phyloP scores from a whole-genome alignment of 2,888 invertebrate species.

The Leptopilina drosophilae region DNA sequence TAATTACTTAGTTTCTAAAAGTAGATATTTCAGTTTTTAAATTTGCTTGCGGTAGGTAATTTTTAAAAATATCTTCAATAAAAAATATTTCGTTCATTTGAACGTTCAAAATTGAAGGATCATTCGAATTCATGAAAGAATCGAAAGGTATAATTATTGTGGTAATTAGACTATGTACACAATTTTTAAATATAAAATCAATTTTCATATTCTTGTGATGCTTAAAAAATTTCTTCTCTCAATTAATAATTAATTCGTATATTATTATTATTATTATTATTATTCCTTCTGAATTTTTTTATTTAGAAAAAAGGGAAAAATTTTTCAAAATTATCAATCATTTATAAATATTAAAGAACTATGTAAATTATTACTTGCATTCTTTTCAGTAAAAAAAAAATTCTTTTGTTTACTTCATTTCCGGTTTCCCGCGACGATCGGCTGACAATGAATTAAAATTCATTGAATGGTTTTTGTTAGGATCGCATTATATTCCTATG shows the following conservation, averaged over 20 bases:
- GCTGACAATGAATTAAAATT: slow-evolving; percentile 32
- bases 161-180: slow-evolving; percentile 16
- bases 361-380: background rate
- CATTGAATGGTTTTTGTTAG: slow-evolving; percentile 24
- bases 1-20: too few relatives aligned
- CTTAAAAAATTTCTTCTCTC: background rate
- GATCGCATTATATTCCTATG: slow-evolving; percentile 3
- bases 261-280: too few relatives aligned
- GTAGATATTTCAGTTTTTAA: too few relatives aligned
- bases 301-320: too few relatives aligned
- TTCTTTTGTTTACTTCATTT: slow-evolving; percentile 30
- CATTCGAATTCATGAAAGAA: background rate
- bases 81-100: too few relatives aligned
- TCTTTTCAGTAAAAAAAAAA: slow-evolving; percentile 17
- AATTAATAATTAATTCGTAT: background rate
- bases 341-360: background rate
- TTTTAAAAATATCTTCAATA: too few relatives aligned
- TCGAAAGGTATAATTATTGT: slow-evolving; percentile 2
- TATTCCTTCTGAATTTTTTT: background rate
- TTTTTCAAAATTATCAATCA: background rate
- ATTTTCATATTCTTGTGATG: background rate
- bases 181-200: slow-evolving; percentile 23
- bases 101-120: too few relatives aligned
- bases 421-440: slow-evolving; percentile 15
- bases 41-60: too few relatives aligned